These are phyloP conservation scores for Hetaerina titia DNA, from an alignment of 2,888 invertebrate species.

Conservation along the genomic window DNA sequence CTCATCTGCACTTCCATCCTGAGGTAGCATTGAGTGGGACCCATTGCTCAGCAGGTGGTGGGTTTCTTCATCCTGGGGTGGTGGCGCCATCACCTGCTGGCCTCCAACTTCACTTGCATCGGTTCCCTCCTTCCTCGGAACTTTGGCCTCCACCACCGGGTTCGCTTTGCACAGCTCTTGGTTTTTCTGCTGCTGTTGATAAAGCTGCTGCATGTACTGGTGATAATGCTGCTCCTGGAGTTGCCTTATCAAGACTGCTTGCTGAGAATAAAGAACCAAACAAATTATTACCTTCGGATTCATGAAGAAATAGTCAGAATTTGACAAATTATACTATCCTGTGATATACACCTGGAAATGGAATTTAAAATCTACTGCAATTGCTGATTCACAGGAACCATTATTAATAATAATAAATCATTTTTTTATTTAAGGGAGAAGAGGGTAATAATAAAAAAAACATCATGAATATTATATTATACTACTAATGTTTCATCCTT, in stretches of 20 bases:
- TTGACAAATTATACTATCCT: neutral
- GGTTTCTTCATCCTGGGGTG: slow-evolving; percentile 74
- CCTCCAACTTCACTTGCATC: slow-evolving; percentile 73
- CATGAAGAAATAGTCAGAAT: neutral
- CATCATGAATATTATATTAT: no score
- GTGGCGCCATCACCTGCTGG: slow-evolving; percentile 71
- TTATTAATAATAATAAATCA: no score
- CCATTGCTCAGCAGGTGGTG: slow-evolving; percentile 74
- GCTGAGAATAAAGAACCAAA: slow-evolving; percentile 83
- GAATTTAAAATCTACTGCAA: neutral
- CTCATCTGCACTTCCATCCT: slow-evolving; percentile 62
- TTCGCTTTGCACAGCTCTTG: slow-evolving; percentile 69
- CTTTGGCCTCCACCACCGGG: slow-evolving; percentile 72
- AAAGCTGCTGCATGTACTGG: slow-evolving; percentile 98
- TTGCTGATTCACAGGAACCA: no score
- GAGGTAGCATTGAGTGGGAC: slow-evolving; percentile 69
- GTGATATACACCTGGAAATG: neutral
- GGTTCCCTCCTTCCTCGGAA: slow-evolving; percentile 73
- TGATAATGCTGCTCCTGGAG: slow-evolving; percentile 99
- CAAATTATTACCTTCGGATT: neutral
- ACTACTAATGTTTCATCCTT: no score
- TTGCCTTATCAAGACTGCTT: slow-evolving; percentile 94
- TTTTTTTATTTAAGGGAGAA: no score
- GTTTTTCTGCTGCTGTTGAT: slow-evolving; percentile 77
- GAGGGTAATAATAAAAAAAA: no score